phyloP scores from a whole-genome alignment of 2,888 invertebrate genomes.

The Acronicta psi region DNA sequence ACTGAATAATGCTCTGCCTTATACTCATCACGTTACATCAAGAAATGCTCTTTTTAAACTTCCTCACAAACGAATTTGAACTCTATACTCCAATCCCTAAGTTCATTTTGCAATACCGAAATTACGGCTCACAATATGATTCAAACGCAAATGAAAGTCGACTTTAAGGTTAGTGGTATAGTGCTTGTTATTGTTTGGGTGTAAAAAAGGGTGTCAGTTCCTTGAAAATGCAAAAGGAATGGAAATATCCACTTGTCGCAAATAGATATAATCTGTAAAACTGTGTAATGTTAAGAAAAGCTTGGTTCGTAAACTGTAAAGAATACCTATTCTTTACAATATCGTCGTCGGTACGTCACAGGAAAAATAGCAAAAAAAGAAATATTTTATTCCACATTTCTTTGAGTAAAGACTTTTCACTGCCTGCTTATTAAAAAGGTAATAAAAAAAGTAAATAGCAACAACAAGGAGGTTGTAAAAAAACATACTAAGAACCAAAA shows the following conservation, averaged over 20 bases:
- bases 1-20: slow-evolving; percentile 59
- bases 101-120: slow-evolving; percentile 16
- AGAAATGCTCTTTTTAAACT: slow-evolving; percentile 44
- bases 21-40: slow-evolving; percentile 56
- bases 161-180: not conserved
- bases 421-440: too few species aligned
- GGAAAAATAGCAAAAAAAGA: not conserved
- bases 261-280: slow-evolving; percentile 53
- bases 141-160: slow-evolving; percentile 11
- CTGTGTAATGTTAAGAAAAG: slow-evolving; percentile 23
- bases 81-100: slow-evolving; percentile 11
- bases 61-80: slow-evolving; percentile 21
- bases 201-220: slow-evolving; percentile 39
- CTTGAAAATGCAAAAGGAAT: slow-evolving; percentile 52
- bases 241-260: slow-evolving; percentile 51
- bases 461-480: not conserved
- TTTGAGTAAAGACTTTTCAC: too few species aligned
- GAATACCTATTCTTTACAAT: too few species aligned
- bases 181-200: slow-evolving; percentile 8
- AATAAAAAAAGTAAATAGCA: too few species aligned
- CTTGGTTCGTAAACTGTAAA: slow-evolving; percentile 4
- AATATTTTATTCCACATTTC: too few species aligned
- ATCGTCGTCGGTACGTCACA: too few species aligned
- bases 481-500: not conserved
- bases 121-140: slow-evolving; percentile 3